Base-by-base conservation (phyloP, 30 jellyfish, hydroid and myxozoan genomes). In the Pelagia noctiluca region DNA sequence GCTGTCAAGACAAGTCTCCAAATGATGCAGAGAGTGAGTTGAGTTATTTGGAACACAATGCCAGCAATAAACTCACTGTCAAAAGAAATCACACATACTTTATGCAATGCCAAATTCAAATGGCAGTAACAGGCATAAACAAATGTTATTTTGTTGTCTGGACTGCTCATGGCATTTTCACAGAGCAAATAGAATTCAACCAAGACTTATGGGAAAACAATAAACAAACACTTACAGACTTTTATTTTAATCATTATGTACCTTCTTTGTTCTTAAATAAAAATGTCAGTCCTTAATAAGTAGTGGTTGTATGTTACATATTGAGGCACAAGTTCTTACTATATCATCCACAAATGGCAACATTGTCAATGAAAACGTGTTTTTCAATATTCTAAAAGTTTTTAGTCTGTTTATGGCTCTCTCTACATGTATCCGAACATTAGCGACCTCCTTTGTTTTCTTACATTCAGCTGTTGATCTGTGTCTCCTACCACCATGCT, bases 311-410 rank as follows among this genome's bases (percentile, higher is more conserved):
- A 60, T 23, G 22, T 78, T 54, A 84, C 87, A 47, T 22, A 50
- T 28, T n/a, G 89, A 74, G 18, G 75, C 88, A 60, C 88, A 78
- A 33, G 52, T 24, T 47, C 23, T 26, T 19, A 78, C 34, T 50
- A 50, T 78, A 35, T 78, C 89, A 78, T 50, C 89, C 34, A 24
- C 33, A 53, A 50, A 86, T 23, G 33, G 86, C 29, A 1, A 32
- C 89, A 78, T 78, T 25, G 89, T 53, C 24, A 78, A 42, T 33
- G 91, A 70, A 22, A 80, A 36, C 16, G 24, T 31, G 57, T 60
- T 60, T n/a, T 60, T 60, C 10, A 60, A 26, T 4, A 60, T 60
- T 4, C 72, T 10, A n/a, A 60, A 60, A 26, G 72, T 60, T 60
- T 60, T 60, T 12, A 60, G 34, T 26, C 72, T 22, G 34, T 60